Conservation (phyloP, 2,113 vertebrate genomes). For the Brachypodius melanocephalos region DNA sequence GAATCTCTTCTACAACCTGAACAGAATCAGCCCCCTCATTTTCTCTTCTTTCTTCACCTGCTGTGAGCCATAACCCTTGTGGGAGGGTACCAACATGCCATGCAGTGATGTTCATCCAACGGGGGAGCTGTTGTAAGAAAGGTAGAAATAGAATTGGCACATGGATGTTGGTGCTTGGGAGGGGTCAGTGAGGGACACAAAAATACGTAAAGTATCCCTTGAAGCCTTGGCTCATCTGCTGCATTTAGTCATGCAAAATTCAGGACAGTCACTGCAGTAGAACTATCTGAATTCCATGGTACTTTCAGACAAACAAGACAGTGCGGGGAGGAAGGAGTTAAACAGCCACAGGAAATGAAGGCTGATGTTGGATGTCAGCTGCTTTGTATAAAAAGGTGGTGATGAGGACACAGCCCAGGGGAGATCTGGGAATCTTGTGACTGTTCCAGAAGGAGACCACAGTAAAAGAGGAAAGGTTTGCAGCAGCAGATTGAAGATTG, state of each 20-base stretch:
- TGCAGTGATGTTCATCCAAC: neutral
- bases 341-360: neutral
- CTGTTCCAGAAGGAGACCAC: neutral
- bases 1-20: neutral
- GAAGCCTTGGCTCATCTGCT: neutral
- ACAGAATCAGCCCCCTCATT: neutral
- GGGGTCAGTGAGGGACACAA: neutral
- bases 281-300: neutral
- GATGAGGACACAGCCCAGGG: neutral
- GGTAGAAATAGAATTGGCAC: neutral
- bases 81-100: neutral
- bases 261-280: neutral
- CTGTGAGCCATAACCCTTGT: neutral
- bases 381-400: neutral
- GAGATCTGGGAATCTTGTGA: neutral
- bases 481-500: neutral
- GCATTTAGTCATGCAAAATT: neutral
- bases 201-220: neutral
- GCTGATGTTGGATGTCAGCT: neutral
- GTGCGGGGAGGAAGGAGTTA: neutral
- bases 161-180: neutral
- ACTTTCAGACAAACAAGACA: neutral
- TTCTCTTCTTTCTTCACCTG: neutral
- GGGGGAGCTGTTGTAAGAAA: neutral
- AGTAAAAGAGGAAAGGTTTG: neutral